A percentile compares a stretch with the other conserved stretches of the same genome.
These are phyloP conservation scores for Drosophila sechellia DNA, from an alignment of 1,140 invertebrate genomes.

Conservation along the genomic window DNA sequence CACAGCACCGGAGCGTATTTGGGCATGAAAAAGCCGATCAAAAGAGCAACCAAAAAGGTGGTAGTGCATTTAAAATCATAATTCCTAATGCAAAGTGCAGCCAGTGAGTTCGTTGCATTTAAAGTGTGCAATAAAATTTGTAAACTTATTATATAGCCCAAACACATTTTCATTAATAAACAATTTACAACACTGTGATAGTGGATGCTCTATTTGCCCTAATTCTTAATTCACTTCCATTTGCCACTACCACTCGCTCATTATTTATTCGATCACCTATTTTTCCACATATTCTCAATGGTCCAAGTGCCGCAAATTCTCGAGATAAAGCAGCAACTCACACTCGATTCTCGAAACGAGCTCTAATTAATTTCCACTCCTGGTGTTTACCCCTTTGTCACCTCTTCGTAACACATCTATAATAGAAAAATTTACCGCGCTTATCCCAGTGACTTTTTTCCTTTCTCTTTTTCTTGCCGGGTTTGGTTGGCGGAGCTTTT, in stretches of 20 bases:
- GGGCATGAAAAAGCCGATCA: conserved; percentile 25
- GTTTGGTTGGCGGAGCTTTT: conserved; percentile 43
- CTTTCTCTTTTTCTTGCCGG: conserved; percentile 18
- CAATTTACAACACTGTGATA: conserved; percentile 9
- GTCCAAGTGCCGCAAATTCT: conserved; percentile 15
- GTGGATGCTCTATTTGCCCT: conserved; percentile 22
- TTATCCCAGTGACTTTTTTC: not conserved
- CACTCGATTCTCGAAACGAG: conserved; percentile 21
- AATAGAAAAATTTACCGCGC: conserved; percentile 35
- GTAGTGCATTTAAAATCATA: not conserved
- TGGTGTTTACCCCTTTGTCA: conserved; percentile 26
- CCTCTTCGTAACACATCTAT: conserved; percentile 3
- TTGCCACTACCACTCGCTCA: conserved; percentile 26
- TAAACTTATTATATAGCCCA: too few relatives aligned
- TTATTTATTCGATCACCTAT: conserved; percentile 24
- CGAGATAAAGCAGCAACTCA: conserved; percentile 10
- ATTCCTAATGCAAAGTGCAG: not conserved
- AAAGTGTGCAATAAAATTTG: too few relatives aligned
- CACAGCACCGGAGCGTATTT: conserved; percentile 1
- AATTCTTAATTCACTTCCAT: conserved; percentile 35
- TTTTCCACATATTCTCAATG: conserved; percentile 12
- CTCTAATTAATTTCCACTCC: conserved; percentile 46
- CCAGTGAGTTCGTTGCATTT: too few relatives aligned
- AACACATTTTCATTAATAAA: conserved; percentile 17
- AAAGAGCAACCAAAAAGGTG: conserved; percentile 18